Evolutionary conservation across 2,888 invertebrate species (phyloP).

Genomic region (Caenorhabditis sp.): DNA sequence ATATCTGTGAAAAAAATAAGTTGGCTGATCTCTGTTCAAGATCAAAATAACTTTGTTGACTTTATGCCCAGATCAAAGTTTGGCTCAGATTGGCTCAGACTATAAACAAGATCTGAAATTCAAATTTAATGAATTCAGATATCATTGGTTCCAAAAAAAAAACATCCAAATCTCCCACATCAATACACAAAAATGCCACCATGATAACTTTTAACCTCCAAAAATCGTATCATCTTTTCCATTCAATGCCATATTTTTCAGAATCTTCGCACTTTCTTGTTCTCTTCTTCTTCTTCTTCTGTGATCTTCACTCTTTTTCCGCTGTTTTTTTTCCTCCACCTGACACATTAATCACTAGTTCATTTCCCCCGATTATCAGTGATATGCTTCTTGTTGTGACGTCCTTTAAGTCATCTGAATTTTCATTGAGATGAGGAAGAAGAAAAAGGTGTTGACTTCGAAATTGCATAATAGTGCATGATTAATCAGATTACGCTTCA

Average conservation of each 20-base stretch:
- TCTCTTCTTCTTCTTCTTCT: neutral
- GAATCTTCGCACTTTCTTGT: slow-evolving; percentile 8
- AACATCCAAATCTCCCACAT: neutral
- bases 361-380: slow-evolving; percentile 37
- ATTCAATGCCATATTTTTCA: neutral
- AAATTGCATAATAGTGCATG: slow-evolving; percentile 34
- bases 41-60: too few relatives aligned
- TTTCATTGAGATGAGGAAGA: slow-evolving; percentile 10
- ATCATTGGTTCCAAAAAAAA: neutral
- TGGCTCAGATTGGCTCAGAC: too few relatives aligned
- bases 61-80: too few relatives aligned
- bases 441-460: neutral
- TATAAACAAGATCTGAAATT: too few relatives aligned
- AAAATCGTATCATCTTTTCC: neutral
- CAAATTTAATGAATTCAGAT: too few relatives aligned
- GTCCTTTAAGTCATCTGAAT: slow-evolving; percentile 38
- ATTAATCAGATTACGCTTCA: slow-evolving; percentile 30
- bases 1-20: too few relatives aligned
- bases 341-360: slow-evolving; percentile 47
- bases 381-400: slow-evolving; percentile 58
- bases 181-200: slow-evolving; percentile 7
- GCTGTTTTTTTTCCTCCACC: slow-evolving; percentile 12
- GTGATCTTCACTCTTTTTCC: slow-evolving; percentile 32
- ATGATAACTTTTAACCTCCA: neutral
- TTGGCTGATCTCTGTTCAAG: too few relatives aligned